Evolutionary conservation across 2,797 vertebrate species (phyloP).

Genomic region (Pipistrellus kuhlii): DNA sequence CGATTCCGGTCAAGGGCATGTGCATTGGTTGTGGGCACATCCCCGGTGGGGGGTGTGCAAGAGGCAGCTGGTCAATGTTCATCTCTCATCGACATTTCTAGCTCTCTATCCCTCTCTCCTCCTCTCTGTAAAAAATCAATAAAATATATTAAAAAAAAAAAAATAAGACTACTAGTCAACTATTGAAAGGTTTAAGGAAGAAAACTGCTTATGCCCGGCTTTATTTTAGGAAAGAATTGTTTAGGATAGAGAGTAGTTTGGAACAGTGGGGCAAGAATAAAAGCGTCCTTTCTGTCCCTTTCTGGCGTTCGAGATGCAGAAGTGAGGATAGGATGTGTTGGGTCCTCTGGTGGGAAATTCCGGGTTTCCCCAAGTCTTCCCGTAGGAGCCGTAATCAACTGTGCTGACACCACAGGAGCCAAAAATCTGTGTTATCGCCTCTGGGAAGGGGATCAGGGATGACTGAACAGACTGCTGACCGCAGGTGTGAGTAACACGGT

Average conservation of each 20-base stretch:
- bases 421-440: not conserved
- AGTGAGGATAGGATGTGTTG: accelerated
- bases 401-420: not conserved
- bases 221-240: not conserved
- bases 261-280: not conserved
- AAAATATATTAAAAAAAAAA: no score
- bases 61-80: no score
- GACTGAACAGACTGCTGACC: not conserved
- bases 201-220: not conserved
- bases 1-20: no score
- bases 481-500: not conserved
- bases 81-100: no score
- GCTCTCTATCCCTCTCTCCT: no score
- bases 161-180: not conserved
- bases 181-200: constrained; percentile 1
- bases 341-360: no score
- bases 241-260: not conserved
- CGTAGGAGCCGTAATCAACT: not conserved
- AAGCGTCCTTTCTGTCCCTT: not conserved
- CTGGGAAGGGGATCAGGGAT: not conserved
- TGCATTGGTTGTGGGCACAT: no score
- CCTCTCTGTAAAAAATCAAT: no score
- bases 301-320: not conserved
- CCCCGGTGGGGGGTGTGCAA: no score
- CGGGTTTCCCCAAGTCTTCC: not conserved